Percentiles rank a stretch among this genome's conserved stretches.
Evolutionary conservation across 2,888 invertebrate species (phyloP).

Genomic region (Pharmacophagus antenor): DNA sequence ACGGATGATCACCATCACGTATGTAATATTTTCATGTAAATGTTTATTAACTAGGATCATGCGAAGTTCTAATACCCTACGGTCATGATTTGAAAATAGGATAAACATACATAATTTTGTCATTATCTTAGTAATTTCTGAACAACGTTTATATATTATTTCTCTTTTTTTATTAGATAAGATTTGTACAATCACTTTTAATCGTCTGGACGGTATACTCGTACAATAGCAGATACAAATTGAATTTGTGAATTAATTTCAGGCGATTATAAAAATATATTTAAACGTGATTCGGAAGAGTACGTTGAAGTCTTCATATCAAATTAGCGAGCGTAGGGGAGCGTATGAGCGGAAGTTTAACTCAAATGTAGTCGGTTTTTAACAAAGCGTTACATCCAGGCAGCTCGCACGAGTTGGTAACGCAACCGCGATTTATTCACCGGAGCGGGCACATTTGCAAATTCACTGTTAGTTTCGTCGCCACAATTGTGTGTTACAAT

Average conservation of each 20-base stretch:
- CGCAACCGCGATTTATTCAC: conserved; percentile 4
- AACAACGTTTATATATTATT: too few relatives aligned
- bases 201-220: too few relatives aligned
- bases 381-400: neutral
- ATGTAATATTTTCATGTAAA: too few relatives aligned
- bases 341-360: neutral
- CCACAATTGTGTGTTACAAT: conserved; percentile 1
- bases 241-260: neutral
- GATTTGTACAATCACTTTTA: too few relatives aligned
- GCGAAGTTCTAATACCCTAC: too few relatives aligned
- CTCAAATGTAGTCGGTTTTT: conserved; percentile 7
- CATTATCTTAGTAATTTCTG: too few relatives aligned
- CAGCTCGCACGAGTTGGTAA: conserved; percentile 1
- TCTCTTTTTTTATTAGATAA: too few relatives aligned
- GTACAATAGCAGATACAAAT: too few relatives aligned
- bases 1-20: too few relatives aligned
- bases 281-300: neutral
- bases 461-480: conserved; percentile 1
- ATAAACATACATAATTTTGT: too few relatives aligned
- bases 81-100: too few relatives aligned
- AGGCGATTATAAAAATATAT: neutral
- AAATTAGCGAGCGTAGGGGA: neutral
- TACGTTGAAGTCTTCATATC: neutral
- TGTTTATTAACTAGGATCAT: too few relatives aligned
- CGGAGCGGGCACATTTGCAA: neutral